A percentile compares a stretch with the other conserved stretches of the same genome.
Conservation (phyloP, 2,888 invertebrate species). For the Thumatha senex region DNA sequence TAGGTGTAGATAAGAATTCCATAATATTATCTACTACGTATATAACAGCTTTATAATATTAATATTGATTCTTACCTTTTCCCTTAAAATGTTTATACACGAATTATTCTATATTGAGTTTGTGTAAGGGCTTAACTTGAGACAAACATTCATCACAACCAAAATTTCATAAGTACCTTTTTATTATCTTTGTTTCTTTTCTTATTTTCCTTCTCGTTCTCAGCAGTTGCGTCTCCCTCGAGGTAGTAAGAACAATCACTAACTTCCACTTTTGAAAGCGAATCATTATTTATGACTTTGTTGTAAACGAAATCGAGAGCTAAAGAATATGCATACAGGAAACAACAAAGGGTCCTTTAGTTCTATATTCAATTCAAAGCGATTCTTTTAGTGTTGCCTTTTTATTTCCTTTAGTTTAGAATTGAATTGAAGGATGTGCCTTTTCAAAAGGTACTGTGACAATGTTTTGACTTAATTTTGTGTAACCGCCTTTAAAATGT, state of each 20-base stretch:
- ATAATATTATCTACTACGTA: no score
- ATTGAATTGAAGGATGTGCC: conserved; percentile 43
- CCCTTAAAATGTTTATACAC: no score
- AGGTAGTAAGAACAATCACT: conserved; percentile 4
- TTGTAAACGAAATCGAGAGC: conserved; percentile 56
- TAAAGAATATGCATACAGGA: conserved; percentile 68
- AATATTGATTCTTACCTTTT: no score
- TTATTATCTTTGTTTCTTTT: no score
- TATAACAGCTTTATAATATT: no score
- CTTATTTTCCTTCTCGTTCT: no score
- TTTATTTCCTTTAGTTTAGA: conserved; percentile 43
- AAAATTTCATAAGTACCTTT: no score
- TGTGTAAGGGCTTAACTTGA: no score
- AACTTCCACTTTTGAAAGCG: conserved; percentile 11
- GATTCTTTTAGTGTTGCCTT: conserved; percentile 23
- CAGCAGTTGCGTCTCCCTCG: neutral
- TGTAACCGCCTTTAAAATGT: neutral
- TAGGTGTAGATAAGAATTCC: no score
- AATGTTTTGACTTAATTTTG: conserved; percentile 4
- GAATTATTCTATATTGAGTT: no score
- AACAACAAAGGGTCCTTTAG: conserved; percentile 39
- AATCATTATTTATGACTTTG: conserved; percentile 51
- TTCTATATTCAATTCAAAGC: conserved; percentile 41
- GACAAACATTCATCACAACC: no score
- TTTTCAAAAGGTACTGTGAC: conserved; percentile 8